A percentile compares a stretch with the other conserved stretches of the same genome.
Conservation (phyloP, 2,888 invertebrate genomes). For the Vandiemenella viatica region DNA sequence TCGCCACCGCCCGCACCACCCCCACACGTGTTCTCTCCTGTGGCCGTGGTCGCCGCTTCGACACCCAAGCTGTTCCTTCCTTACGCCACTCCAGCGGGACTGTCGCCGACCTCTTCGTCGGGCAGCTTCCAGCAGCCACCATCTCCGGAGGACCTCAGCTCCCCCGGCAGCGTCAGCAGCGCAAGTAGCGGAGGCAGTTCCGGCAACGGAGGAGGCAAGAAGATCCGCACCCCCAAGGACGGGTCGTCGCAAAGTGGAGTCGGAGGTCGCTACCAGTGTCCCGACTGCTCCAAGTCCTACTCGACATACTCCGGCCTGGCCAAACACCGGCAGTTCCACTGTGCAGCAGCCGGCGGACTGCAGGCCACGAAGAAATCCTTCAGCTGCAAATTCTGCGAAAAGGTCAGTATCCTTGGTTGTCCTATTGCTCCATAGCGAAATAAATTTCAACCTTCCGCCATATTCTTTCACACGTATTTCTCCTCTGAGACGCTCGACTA, state of each 20-base stretch:
- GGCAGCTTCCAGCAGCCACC: constrained; percentile 30
- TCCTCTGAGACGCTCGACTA: too few relatives aligned
- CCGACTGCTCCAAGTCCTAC: constrained; percentile 87
- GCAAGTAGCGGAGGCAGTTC: constrained; percentile 28
- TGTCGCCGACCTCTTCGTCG: constrained; percentile 28
- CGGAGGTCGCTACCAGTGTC: constrained; percentile 81
- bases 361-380: constrained; percentile 73
- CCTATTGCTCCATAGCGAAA: too few relatives aligned
- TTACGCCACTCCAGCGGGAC: constrained; percentile 25
- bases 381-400: constrained; percentile 91
- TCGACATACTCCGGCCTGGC: constrained; percentile 89
- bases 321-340: constrained; percentile 93
- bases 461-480: too few relatives aligned
- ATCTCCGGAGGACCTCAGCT: constrained; percentile 28
- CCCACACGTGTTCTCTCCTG: constrained; percentile 2
- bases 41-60: constrained; percentile 9
- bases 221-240: constrained; percentile 25
- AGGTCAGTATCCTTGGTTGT: constrained; percentile 31
- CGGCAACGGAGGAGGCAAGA: constrained; percentile 24
- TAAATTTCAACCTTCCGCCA: too few relatives aligned
- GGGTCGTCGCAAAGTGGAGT: too few relatives aligned
- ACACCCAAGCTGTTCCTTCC: constrained; percentile 25
- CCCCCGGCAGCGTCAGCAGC: constrained; percentile 30
- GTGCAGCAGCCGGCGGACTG: constrained; percentile 62
- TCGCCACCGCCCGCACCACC: constrained; percentile 23